Base-by-base conservation (phyloP, 2,113 vertebrate genomes). In the Machaerirhynchus nigripectus region DNA sequence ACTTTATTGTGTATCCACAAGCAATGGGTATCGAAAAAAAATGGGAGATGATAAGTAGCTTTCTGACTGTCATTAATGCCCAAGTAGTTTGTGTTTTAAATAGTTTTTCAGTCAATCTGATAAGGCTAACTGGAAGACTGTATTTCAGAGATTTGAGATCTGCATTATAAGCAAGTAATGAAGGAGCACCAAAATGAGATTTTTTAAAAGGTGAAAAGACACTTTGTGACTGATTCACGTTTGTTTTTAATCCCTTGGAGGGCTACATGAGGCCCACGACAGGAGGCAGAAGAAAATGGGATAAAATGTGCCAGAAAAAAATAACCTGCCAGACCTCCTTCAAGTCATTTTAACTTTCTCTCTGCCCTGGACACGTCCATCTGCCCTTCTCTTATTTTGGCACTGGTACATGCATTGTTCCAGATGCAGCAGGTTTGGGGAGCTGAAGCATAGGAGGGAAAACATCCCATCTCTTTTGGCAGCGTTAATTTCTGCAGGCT, bases 221-320 rank as follows among this genome's bases (percentile, higher is more conserved):
- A 47, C 9, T 59, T 57, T 39, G 3, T 55, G 42, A 42, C 12
- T 33, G 10, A 55, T 63, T 84, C 6, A 53, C 39, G 12, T 42
- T 42, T 39, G 7, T 3, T 82, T 81, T 70, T 84, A 46, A 39
- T 63, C 28, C 42, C 17, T 19, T 67, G 18, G 19, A 59, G 13
- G 4, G 7, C 24, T 81, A 55, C 5, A 11, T 24, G 7, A n/a
- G 10, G 27, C 8, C 15, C 11, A 7, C 22, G 0, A n/a, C 24
- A 52, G 5, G 40, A 75, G 68, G 27, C 75, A 81, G 68, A 81
- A 61, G 23, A 61, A 68, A 11, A 1, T 57, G 15, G 19, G 28
- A 46, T 26, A 90, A 89, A 73, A 74, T 42, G 17, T 74, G 5
- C 2, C 19, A 53, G 35, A 28, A 84, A 50, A 55, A 7, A 6